Evolutionary conservation across 2,797 vertebrate genomes (phyloP).

Genomic region (Coendou prehensilis): DNA sequence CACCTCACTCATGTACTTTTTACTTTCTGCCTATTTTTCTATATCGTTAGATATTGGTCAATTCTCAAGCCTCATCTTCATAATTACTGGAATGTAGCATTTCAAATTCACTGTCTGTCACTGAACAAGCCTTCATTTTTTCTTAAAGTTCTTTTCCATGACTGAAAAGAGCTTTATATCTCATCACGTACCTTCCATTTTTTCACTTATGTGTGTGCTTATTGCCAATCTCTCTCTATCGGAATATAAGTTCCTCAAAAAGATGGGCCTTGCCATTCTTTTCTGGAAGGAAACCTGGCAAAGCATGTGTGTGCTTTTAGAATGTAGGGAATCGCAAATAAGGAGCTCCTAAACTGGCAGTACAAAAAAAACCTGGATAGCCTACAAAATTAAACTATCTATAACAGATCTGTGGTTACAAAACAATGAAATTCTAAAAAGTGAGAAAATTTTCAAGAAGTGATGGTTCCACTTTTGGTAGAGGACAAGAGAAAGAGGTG

Average conservation of each 20-base stretch:
- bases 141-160: background rate
- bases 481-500: background rate
- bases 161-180: background rate
- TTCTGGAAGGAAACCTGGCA: background rate
- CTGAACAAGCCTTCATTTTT: background rate
- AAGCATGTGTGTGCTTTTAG: background rate
- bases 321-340: background rate
- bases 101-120: background rate
- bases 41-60: background rate
- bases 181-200: background rate
- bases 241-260: background rate
- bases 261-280: background rate
- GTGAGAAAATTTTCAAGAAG: background rate
- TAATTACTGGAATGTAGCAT: background rate
- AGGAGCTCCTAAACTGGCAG: background rate
- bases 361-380: background rate
- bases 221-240: background rate
- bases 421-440: slow-evolving; percentile 31
- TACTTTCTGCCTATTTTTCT: background rate
- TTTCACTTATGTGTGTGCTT: background rate
- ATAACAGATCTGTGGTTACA: background rate
- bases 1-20: background rate
- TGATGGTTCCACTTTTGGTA: background rate
- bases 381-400: background rate
- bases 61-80: background rate